Conservation (phyloP, 2,113 vertebrate genomes). For the Pterophyllum scalare region DNA sequence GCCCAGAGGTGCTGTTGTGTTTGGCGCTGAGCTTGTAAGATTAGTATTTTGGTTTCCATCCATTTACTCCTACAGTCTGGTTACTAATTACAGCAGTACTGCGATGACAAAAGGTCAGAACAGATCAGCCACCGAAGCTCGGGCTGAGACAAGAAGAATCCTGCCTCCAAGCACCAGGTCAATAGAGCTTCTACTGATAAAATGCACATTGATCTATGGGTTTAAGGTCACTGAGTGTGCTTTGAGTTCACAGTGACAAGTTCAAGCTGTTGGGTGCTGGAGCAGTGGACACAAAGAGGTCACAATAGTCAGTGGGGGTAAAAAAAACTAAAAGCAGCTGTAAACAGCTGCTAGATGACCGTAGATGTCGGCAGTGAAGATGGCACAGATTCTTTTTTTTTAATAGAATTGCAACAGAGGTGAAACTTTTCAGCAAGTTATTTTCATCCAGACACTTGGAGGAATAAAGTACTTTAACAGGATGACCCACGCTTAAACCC, state of each 20-base stretch:
- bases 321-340: background rate
- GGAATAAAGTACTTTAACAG: background rate
- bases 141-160: background rate
- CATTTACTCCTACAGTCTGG: constrained; percentile 6
- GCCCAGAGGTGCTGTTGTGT: constrained; percentile 5
- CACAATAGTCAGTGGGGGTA: background rate
- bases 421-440: background rate
- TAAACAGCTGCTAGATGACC: background rate
- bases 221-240: background rate
- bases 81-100: constrained; percentile 24
- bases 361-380: background rate
- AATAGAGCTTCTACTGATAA: background rate
- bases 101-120: constrained; percentile 10
- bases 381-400: background rate
- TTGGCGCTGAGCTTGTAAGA: background rate
- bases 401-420: background rate
- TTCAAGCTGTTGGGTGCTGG: constrained; percentile 5
- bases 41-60: constrained; percentile 7
- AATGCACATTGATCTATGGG: background rate
- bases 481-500: constrained; percentile 14
- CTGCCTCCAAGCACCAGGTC: constrained; percentile 9
- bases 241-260: background rate
- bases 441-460: background rate
- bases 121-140: constrained; percentile 3
- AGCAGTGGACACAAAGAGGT: background rate